Conservation (phyloP, 1,140 invertebrate genomes). For the Rhopalosiphum maidis region DNA sequence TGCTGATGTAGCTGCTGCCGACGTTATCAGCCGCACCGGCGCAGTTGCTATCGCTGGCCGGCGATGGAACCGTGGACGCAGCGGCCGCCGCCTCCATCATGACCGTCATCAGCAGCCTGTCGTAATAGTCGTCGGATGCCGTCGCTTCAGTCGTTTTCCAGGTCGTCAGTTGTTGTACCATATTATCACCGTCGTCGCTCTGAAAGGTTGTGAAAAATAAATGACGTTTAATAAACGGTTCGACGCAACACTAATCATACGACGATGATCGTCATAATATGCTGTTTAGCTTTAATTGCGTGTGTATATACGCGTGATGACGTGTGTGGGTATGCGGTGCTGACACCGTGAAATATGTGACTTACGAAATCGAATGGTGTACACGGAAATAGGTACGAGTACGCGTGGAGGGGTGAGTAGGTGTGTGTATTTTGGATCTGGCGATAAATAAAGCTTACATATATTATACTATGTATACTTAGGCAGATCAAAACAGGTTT, state of each 20-base stretch:
- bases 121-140: slow-evolving; percentile 26
- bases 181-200: neutral
- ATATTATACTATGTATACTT: neutral
- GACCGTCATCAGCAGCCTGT: neutral
- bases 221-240: neutral
- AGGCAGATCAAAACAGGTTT: neutral
- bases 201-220: neutral
- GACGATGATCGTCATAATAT: too few relatives aligned
- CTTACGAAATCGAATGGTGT: neutral
- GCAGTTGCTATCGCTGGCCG: neutral
- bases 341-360: neutral
- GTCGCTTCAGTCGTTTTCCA: neutral
- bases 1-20: neutral
- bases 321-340: neutral
- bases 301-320: neutral
- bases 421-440: neutral
- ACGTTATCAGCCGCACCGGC: neutral
- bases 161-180: neutral
- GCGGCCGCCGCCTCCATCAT: slow-evolving; percentile 23
- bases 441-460: neutral
- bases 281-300: too few relatives aligned
- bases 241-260: too few relatives aligned
- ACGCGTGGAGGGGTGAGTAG: neutral
- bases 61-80: neutral
- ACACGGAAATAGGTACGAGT: neutral